Evolutionary conservation across 2,113 vertebrate species (phyloP).

Genomic region (Grammomys dolichurus): DNA sequence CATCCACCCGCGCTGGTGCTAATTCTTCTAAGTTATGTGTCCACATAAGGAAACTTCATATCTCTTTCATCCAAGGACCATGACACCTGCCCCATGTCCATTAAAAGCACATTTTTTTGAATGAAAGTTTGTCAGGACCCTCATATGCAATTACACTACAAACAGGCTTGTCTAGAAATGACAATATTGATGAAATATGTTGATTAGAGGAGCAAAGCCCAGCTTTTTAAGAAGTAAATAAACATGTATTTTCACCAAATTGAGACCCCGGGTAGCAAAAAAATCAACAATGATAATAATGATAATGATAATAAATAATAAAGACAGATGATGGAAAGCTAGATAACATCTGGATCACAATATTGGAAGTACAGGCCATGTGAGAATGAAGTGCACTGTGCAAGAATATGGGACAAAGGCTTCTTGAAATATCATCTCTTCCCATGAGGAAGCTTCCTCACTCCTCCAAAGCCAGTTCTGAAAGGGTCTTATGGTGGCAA

Average conservation of each 20-base stretch:
- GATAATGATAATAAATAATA: slow-evolving; percentile 33
- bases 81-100: neutral
- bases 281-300: neutral
- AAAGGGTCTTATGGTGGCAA: neutral
- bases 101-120: slow-evolving; percentile 4
- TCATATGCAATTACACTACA: slow-evolving; percentile 55
- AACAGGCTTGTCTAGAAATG: slow-evolving; percentile 63
- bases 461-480: neutral
- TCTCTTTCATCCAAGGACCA: neutral
- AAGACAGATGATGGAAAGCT: slow-evolving; percentile 38
- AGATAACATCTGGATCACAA: slow-evolving; percentile 16
- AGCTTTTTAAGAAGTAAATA: slow-evolving; percentile 54
- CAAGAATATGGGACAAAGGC: neutral
- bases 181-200: slow-evolving; percentile 52
- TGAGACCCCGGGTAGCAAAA: slow-evolving; percentile 7
- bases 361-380: neutral
- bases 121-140: slow-evolving; percentile 49
- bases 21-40: neutral
- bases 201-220: slow-evolving; percentile 53
- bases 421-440: neutral
- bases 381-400: neutral
- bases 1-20: neutral
- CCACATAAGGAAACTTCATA: neutral
- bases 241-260: slow-evolving; percentile 70
- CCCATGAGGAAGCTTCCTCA: neutral